A percentile compares a stretch with the other conserved stretches of the same genome.
These are phyloP conservation scores for Nemapogon koenigi DNA, from an alignment of 2,888 invertebrate species.

Conservation along the genomic window DNA sequence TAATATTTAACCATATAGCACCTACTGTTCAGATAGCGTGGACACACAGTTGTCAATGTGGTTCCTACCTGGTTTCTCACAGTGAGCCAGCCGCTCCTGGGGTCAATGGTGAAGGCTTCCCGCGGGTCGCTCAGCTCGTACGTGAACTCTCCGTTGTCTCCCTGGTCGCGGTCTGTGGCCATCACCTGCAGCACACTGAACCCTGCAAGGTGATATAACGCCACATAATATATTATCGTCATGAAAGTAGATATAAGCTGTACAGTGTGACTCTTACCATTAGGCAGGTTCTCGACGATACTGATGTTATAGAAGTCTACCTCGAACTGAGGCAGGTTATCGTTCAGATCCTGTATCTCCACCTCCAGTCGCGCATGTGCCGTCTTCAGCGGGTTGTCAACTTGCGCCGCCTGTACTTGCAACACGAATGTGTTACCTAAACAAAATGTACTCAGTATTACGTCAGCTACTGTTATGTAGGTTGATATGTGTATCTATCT, in stretches of 20 bases:
- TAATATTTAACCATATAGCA: background rate
- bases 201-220: constrained; percentile 25
- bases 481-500: no score
- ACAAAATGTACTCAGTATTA: no score
- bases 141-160: constrained; percentile 83
- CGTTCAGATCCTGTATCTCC: constrained; percentile 79
- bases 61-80: constrained; percentile 69
- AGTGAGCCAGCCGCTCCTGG: constrained; percentile 84
- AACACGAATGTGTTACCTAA: constrained; percentile 77
- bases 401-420: constrained; percentile 80
- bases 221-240: background rate
- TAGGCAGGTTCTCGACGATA: constrained; percentile 89
- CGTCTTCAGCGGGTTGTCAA: constrained; percentile 78
- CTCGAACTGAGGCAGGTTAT: constrained; percentile 87
- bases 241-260: background rate
- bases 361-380: constrained; percentile 77
- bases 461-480: no score
- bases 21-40: background rate
- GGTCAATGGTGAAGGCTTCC: constrained; percentile 82
- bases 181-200: constrained; percentile 68
- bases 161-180: constrained; percentile 83
- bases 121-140: constrained; percentile 78
- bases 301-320: constrained; percentile 91
- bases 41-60: background rate
- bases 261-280: constrained; percentile 58